phyloP scores from a whole-genome alignment of 2,888 invertebrate species.

The Homarus gammarus region DNA sequence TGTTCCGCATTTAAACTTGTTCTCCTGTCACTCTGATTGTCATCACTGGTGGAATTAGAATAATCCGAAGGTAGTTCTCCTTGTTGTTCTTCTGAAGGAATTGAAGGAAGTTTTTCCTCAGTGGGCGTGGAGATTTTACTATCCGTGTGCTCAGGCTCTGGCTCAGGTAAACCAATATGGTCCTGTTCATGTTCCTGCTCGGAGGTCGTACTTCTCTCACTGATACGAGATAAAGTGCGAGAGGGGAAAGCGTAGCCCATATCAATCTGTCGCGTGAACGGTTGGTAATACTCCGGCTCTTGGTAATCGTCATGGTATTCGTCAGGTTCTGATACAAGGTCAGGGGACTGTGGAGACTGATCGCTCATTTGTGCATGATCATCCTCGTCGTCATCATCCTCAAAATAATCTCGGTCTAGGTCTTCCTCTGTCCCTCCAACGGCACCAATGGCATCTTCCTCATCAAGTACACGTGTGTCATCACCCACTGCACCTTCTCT shows the following conservation, averaged over 20 bases:
- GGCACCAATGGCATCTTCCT: conserved; percentile 70
- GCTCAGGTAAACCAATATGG: conserved; percentile 71
- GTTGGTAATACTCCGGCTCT: conserved; percentile 74
- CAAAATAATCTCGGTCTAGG: conserved; percentile 57
- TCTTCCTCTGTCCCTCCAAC: conserved; percentile 71
- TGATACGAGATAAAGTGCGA: conserved; percentile 83
- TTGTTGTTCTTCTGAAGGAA: conserved; percentile 70
- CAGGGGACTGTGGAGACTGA: conserved; percentile 75
- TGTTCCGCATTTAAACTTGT: conserved; percentile 67
- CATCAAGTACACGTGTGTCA: conserved; percentile 8
- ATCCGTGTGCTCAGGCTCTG: conserved; percentile 71
- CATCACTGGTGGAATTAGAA: conserved; percentile 74
- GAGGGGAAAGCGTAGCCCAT: conserved; percentile 75
- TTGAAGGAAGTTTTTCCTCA: conserved; percentile 71
- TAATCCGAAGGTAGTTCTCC: conserved; percentile 74
- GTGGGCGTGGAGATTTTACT: conserved; percentile 75
- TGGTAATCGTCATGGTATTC: conserved; percentile 75
- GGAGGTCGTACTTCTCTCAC: conserved; percentile 89
- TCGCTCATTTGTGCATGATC: conserved; percentile 76
- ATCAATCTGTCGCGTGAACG: conserved; percentile 69
- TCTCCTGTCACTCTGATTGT: conserved; percentile 66
- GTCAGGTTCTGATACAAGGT: conserved; percentile 74
- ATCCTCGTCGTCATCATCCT: conserved; percentile 74
- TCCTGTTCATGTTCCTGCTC: conserved; percentile 76
- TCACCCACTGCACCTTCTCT: not conserved